A percentile compares a stretch with the other conserved stretches of the same genome.
Evolutionary conservation across 2,113 vertebrate species (phyloP).

Genomic region (Sarotherodon lohbergeri): DNA sequence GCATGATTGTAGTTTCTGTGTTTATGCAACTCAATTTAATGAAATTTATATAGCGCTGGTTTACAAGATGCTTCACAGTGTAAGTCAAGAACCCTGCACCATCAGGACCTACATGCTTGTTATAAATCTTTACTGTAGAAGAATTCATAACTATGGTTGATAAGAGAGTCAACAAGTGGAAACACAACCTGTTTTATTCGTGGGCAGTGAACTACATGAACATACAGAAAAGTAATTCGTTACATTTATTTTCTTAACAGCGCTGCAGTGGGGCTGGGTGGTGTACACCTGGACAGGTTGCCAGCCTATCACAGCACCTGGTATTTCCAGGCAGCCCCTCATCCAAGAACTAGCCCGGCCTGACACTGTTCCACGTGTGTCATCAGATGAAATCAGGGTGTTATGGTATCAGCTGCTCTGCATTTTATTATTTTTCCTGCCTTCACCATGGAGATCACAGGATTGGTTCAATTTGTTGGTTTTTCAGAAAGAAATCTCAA

Average conservation of each 20-base stretch:
- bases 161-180: background rate
- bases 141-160: background rate
- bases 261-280: background rate
- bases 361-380: fast-evolving
- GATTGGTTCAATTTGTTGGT: background rate
- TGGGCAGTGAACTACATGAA: background rate
- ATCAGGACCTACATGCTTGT: fast-evolving
- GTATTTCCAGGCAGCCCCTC: background rate
- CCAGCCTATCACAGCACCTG: background rate
- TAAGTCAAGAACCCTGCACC: fast-evolving
- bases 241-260: background rate
- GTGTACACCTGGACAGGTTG: background rate
- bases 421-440: too few relatives aligned
- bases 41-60: background rate
- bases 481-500: background rate
- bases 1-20: background rate
- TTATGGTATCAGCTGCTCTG: background rate
- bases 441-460: background rate
- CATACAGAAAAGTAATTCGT: background rate
- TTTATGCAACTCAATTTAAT: background rate
- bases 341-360: background rate
- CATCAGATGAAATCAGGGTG: background rate
- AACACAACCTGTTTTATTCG: background rate
- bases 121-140: background rate
- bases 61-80: background rate